Percentiles rank a stretch among this genome's conserved stretches.
These are phyloP conservation scores for Archips crataeganus DNA, from an alignment of 2,888 invertebrate species.

Conservation along the genomic window DNA sequence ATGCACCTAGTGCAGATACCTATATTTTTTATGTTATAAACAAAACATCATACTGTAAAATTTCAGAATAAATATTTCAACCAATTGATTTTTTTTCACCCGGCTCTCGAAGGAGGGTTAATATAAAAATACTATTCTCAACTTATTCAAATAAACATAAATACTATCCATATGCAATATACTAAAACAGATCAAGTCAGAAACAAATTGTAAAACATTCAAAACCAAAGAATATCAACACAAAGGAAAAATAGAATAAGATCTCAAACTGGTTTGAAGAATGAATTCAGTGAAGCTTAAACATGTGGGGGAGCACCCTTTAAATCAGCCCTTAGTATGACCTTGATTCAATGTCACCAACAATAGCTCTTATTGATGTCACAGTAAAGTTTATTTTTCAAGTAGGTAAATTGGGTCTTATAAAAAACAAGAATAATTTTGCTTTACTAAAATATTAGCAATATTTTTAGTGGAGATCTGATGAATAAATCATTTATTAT, in stretches of 20 bases:
- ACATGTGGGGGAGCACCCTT: neutral
- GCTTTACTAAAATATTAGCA: neutral
- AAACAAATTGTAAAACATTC: neutral
- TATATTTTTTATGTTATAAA: too few species aligned
- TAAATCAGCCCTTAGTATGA: neutral
- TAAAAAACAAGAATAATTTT: neutral
- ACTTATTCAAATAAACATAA: too few species aligned
- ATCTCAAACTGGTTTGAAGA: neutral
- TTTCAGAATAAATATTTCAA: too few species aligned
- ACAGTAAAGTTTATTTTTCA: constrained; percentile 1
- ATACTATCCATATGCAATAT: too few species aligned
- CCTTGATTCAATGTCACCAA: constrained; percentile 29
- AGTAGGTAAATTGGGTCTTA: neutral
- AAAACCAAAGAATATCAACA: neutral
- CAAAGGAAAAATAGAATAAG: neutral
- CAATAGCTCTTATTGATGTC: neutral
- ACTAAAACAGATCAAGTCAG: too few species aligned
- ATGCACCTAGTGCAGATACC: too few species aligned
- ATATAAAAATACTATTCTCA: too few species aligned
- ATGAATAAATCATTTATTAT: neutral
- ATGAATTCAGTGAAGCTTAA: neutral
- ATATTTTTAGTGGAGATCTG: neutral
- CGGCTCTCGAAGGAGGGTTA: too few species aligned
- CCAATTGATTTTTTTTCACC: too few species aligned
- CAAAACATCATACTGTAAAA: too few species aligned